phyloP scores from a whole-genome alignment of 2,888 invertebrate species.

The Nephrotoma guestfalica region DNA sequence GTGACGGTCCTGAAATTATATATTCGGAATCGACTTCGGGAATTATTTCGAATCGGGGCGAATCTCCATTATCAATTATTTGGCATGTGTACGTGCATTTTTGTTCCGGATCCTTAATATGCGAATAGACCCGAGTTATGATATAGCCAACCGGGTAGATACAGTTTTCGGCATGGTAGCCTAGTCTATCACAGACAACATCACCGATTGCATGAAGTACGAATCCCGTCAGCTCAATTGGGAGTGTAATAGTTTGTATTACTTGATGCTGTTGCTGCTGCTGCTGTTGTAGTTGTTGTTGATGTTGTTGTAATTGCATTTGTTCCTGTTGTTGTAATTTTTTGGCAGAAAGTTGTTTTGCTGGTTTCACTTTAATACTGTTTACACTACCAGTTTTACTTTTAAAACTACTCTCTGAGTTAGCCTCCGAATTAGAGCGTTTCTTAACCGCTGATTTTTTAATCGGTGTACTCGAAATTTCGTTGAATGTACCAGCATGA shows the following conservation, averaged over 20 bases:
- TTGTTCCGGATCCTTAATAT: constrained; percentile 48
- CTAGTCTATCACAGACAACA: constrained; percentile 48
- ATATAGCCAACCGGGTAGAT: constrained; percentile 68
- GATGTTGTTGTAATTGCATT: not conserved
- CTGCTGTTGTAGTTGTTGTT: not conserved
- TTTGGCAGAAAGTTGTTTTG: constrained; percentile 11
- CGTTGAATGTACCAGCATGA: not conserved
- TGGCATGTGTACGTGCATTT: constrained; percentile 68
- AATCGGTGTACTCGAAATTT: not conserved
- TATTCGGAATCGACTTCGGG: constrained; percentile 54
- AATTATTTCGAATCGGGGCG: constrained; percentile 66
- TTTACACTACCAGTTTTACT: not conserved
- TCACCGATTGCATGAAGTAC: constrained; percentile 63
- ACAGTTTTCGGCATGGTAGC: constrained; percentile 54
- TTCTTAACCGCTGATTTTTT: constrained; percentile 12
- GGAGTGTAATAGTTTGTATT: not conserved
- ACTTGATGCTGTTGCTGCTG: not conserved
- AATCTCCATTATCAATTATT: constrained; percentile 54
- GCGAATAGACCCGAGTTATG: constrained; percentile 59
- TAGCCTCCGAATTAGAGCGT: constrained; percentile 16
- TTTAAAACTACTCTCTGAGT: constrained; percentile 2
- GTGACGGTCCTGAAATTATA: constrained; percentile 49
- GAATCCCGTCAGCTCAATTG: constrained; percentile 30
- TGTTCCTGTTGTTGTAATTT: constrained; percentile 6
- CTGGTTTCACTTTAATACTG: constrained; percentile 10